Conservation (phyloP, 2,888 invertebrate species). For the Hirtodrosophila trivittata region DNA sequence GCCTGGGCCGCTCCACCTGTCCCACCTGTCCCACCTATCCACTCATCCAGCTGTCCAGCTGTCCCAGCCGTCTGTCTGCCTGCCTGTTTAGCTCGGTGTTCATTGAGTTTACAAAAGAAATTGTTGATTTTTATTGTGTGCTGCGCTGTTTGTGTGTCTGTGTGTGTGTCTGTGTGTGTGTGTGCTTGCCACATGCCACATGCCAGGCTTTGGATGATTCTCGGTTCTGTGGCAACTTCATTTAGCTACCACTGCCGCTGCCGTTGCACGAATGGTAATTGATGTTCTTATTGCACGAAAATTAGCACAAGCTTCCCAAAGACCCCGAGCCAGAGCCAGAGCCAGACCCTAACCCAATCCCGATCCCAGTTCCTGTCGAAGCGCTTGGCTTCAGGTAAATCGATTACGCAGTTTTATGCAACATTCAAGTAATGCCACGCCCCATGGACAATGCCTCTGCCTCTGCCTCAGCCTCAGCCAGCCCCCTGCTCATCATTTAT, state of each 20-base stretch:
- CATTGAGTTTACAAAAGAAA: slow-evolving; percentile 10
- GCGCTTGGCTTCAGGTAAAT: slow-evolving; percentile 35
- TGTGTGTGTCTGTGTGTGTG: too few species aligned
- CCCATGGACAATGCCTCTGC: slow-evolving; percentile 3
- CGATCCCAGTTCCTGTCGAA: too few species aligned
- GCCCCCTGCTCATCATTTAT: not conserved
- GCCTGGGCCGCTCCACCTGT: too few species aligned
- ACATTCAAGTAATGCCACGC: slow-evolving; percentile 48
- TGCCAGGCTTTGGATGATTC: not conserved
- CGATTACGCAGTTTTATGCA: slow-evolving; percentile 69
- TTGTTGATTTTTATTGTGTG: slow-evolving; percentile 21
- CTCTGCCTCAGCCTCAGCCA: too few species aligned
- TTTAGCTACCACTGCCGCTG: slow-evolving; percentile 5
- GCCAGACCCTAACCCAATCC: too few species aligned
- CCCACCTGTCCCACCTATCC: too few species aligned
- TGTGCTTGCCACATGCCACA: too few species aligned
- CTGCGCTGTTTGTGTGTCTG: too few species aligned
- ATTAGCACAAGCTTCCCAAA: slow-evolving; percentile 16
- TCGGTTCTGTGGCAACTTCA: slow-evolving; percentile 14
- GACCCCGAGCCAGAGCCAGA: too few species aligned
- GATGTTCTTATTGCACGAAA: slow-evolving; percentile 47
- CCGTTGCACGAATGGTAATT: slow-evolving; percentile 42
- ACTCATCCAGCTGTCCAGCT: not conserved
- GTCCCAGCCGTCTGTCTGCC: too few species aligned
- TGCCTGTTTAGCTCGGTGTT: too few species aligned